Evolutionary conservation across 2,888 invertebrate species (phyloP).

Genomic region (Andrena bicolor): DNA sequence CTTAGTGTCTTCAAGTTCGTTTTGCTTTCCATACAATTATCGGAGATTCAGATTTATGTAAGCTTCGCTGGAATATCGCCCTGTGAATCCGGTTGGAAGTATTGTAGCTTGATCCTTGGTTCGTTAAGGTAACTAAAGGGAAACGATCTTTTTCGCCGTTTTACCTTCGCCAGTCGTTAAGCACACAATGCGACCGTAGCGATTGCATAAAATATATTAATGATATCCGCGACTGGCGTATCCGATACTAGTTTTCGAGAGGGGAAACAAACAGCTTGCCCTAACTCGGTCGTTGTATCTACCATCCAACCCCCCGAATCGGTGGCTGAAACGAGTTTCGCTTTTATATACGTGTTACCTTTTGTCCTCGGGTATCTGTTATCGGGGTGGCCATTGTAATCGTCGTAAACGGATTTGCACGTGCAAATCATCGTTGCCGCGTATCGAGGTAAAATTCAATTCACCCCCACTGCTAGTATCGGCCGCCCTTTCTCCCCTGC

Average conservation of each 20-base stretch:
- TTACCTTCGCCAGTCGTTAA: background rate
- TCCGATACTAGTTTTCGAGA: slow-evolving; percentile 12
- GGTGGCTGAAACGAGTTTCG: slow-evolving; percentile 18
- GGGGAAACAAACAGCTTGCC: background rate
- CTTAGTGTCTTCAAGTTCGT: no score
- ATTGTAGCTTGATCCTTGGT: background rate
- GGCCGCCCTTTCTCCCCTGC: background rate
- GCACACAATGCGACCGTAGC: slow-evolving; percentile 12
- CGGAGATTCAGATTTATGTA: background rate
- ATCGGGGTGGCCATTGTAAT: slow-evolving; percentile 61
- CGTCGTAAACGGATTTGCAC: slow-evolving; percentile 65
- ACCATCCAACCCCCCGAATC: background rate
- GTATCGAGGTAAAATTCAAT: slow-evolving; percentile 67
- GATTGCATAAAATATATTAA: slow-evolving; percentile 18
- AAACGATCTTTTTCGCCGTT: background rate
- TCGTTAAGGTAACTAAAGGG: background rate
- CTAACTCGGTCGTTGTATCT: slow-evolving; percentile 4
- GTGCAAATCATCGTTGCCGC: slow-evolving; percentile 66
- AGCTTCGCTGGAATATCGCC: background rate
- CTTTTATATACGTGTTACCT: slow-evolving; percentile 32
- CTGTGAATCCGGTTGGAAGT: background rate
- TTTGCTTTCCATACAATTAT: background rate
- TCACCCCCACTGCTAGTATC: slow-evolving; percentile 3
- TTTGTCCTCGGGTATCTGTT: slow-evolving; percentile 63
- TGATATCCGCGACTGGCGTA: slow-evolving; percentile 1